A percentile compares a stretch with the other conserved stretches of the same genome.
Evolutionary conservation across 1,140 invertebrate genomes (phyloP).

Genomic region (Psilanteris sp.): DNA sequence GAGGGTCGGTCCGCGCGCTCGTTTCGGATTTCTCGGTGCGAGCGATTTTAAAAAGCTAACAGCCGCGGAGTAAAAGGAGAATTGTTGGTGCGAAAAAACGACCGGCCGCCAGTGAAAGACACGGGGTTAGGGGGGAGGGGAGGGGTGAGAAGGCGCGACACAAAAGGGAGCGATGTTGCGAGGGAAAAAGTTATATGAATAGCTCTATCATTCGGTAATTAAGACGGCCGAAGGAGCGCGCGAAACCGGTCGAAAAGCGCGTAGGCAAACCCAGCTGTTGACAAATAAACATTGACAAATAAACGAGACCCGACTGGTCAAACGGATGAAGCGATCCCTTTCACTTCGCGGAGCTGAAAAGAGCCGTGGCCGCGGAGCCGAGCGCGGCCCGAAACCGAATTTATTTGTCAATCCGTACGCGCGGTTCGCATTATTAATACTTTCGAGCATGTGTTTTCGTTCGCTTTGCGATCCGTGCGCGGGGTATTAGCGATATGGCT

Average conservation of each 20-base stretch:
- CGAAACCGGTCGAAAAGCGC: conserved; percentile 59
- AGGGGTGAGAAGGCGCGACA: conserved; percentile 21
- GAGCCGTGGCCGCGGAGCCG: neutral
- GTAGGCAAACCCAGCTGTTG: conserved; percentile 67
- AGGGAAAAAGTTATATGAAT: conserved; percentile 68
- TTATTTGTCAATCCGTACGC: conserved; percentile 40
- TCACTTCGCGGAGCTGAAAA: conserved; percentile 33
- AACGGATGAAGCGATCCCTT: conserved; percentile 65
- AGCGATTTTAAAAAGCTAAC: conserved; percentile 56
- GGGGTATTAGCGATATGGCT: too few relatives aligned
- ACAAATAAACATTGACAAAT: conserved; percentile 69
- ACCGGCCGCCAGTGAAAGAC: too few relatives aligned
- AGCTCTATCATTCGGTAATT: conserved; percentile 77
- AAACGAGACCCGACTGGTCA: conserved; percentile 72
- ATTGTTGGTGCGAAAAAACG: conserved; percentile 33
- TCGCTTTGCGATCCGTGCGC: too few relatives aligned
- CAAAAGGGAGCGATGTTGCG: conserved; percentile 45
- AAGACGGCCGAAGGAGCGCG: conserved; percentile 71
- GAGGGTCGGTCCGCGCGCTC: conserved; percentile 32
- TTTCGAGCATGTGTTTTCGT: too few relatives aligned
- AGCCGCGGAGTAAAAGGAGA: conserved; percentile 48
- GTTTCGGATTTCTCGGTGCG: conserved; percentile 28
- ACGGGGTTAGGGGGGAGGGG: conserved; percentile 6
- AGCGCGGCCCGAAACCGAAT: conserved; percentile 16
- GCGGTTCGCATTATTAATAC: conserved; percentile 31